Base-by-base conservation (phyloP, 53 echinoderm and acorn worm species). In the Zoroaster sp. region DNA sequence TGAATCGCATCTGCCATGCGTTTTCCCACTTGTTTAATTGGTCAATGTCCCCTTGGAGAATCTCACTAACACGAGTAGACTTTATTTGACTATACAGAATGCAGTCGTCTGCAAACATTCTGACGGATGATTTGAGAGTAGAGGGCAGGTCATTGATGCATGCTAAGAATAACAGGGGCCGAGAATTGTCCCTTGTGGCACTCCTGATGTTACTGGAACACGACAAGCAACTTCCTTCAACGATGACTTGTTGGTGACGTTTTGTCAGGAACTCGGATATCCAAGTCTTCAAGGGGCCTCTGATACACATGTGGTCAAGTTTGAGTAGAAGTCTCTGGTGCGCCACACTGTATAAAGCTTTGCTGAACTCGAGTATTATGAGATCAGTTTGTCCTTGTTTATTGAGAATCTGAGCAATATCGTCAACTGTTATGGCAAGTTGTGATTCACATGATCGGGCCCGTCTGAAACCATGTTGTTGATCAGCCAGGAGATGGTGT, bases 381-480 rank as follows among this genome's bases (percentile, higher is more conserved):
- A 86, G 38, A 63, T 91, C 87, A 37, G 77, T 73, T 38, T 69
- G 86, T 31, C 35, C 25, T 45, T 38, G 44, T 4, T 40, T 13
- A 45, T 89, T 65, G 5, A 89, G 40, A 17, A 33, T 35, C 32
- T 13, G 39, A 11, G 49, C 65, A 35, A 81, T 65, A 33, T 76
- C 72, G 35, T 90, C 40, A 12, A 73, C 45, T 2, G 78, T 45
- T 46, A 69, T 45, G 33, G 32, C 35, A 14, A 86, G 40, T 40
- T 94, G 92, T 13, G 92, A 87, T 53, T 94, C 91, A 46, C 94
- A 89, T 8, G 89, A 94, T n/a, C 86, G 85, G 31, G 69, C 77
- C 25, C 77, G 83, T 15, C 90, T 20, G 53, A 94, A 92, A 44
- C 92, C 90, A 87, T 90, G 92, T 83, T 92, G 94, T n/a, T 66